These are phyloP conservation scores for Papilio helenus DNA, from an alignment of 1,140 invertebrate species.

Conservation along the genomic window DNA sequence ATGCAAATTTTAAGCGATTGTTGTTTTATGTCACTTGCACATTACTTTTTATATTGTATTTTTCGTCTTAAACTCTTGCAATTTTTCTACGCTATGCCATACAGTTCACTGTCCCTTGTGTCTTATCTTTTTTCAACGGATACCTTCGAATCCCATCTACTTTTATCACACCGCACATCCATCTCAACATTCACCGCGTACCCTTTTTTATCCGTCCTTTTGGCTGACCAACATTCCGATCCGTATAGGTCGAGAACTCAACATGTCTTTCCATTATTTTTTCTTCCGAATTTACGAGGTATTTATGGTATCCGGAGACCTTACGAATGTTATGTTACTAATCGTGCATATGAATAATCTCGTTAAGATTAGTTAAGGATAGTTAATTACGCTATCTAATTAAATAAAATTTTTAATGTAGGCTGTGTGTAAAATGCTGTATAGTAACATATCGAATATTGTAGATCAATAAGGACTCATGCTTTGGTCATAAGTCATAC, in stretches of 20 bases:
- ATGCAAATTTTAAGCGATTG: no score
- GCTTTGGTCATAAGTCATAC: no score
- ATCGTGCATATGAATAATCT: background rate
- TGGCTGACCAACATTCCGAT: constrained; percentile 14
- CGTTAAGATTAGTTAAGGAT: background rate
- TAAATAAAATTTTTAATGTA: no score
- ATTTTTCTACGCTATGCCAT: background rate
- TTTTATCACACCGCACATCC: constrained; percentile 17
- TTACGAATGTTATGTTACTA: background rate
- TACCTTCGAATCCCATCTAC: constrained; percentile 2
- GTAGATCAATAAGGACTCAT: no score
- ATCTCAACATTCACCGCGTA: constrained; percentile 17
- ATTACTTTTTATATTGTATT: background rate
- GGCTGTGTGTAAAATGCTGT: no score
- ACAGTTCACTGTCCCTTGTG: constrained; percentile 12
- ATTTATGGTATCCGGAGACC: background rate
- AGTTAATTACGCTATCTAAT: no score
- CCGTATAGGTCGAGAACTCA: constrained; percentile 14
- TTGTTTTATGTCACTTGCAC: background rate
- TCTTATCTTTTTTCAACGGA: constrained; percentile 10
- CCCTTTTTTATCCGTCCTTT: constrained; percentile 20
- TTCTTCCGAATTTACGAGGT: background rate
- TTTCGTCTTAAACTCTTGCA: background rate
- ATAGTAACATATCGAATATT: no score
- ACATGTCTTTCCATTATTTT: constrained; percentile 8